Evolutionary conservation across 2,113 vertebrate species (phyloP).

Genomic region (Mastomys coucha): DNA sequence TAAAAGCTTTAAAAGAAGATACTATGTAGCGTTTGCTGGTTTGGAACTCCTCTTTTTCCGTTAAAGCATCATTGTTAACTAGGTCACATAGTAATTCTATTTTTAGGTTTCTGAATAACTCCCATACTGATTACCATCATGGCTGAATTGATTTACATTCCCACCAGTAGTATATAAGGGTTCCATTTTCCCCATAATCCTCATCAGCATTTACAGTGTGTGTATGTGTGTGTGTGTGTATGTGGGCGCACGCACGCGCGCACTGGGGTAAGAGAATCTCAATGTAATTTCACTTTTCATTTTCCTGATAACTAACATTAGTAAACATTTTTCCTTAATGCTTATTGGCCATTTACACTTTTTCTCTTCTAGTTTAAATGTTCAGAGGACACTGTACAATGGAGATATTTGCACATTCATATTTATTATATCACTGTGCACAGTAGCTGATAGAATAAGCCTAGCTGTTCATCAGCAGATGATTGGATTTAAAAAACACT

Average conservation of each 20-base stretch:
- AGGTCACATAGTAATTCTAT: background rate
- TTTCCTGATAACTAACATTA: background rate
- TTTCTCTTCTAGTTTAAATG: background rate
- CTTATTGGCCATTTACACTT: background rate
- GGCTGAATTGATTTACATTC: background rate
- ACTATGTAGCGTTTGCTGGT: background rate
- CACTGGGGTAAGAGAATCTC: background rate
- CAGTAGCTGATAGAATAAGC: background rate
- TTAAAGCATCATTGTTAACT: slow-evolving; percentile 21
- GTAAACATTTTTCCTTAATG: background rate
- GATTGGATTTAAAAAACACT: background rate
- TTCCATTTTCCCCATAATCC: background rate
- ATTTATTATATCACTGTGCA: background rate
- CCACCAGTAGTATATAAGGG: background rate
- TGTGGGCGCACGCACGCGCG: too few relatives aligned
- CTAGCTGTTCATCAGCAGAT: background rate
- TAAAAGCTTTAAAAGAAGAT: background rate
- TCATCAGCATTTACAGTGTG: background rate
- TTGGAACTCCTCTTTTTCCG: background rate
- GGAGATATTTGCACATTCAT: background rate
- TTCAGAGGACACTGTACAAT: background rate
- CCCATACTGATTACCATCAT: background rate
- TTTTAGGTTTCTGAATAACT: background rate
- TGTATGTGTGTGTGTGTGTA: background rate
- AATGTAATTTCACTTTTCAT: background rate